A percentile compares a stretch with the other conserved stretches of the same genome.
phyloP scores from a whole-genome alignment of 2,888 invertebrate species.

The Perizoma flavofasciatum region DNA sequence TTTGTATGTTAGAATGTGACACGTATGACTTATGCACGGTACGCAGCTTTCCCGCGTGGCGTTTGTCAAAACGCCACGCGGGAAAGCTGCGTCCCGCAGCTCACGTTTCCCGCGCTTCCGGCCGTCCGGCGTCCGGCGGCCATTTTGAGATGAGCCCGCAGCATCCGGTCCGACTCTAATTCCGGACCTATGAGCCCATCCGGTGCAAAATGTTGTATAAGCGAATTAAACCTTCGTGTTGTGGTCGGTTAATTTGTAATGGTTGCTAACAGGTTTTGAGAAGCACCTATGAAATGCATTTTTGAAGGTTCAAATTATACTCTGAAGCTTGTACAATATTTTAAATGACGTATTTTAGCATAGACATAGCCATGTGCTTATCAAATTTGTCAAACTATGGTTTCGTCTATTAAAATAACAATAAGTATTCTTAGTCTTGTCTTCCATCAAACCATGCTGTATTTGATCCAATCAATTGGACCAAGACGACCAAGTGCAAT shows the following conservation, averaged over 20 bases:
- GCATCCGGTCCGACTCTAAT: conserved; percentile 68
- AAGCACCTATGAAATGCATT: too few species aligned
- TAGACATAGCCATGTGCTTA: too few species aligned
- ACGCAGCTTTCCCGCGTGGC: conserved; percentile 67
- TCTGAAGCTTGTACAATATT: too few species aligned
- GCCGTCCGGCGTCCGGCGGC: conserved; percentile 68
- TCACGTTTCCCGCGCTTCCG: conserved; percentile 78
- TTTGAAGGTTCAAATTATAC: too few species aligned
- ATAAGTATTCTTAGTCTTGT: too few species aligned
- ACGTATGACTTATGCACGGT: conserved; percentile 62
- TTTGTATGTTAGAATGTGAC: conserved; percentile 24
- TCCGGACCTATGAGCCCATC: conserved; percentile 56
- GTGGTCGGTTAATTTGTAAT: conserved; percentile 46
- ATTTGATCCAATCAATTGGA: too few species aligned
- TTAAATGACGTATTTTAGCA: too few species aligned
- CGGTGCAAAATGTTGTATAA: conserved; percentile 78
- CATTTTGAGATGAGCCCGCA: conserved; percentile 42
- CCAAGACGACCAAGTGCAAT: too few species aligned
- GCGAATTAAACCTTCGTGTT: conserved; percentile 68
- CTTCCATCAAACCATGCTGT: too few species aligned
- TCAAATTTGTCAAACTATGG: too few species aligned
- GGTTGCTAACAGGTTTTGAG: conserved; percentile 24
- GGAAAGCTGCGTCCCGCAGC: conserved; percentile 69
- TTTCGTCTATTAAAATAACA: too few species aligned
- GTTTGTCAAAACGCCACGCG: conserved; percentile 78